These are phyloP conservation scores for Dolichomitus sp. DNA, from an alignment of 2,888 invertebrate species.

Conservation along the genomic window DNA sequence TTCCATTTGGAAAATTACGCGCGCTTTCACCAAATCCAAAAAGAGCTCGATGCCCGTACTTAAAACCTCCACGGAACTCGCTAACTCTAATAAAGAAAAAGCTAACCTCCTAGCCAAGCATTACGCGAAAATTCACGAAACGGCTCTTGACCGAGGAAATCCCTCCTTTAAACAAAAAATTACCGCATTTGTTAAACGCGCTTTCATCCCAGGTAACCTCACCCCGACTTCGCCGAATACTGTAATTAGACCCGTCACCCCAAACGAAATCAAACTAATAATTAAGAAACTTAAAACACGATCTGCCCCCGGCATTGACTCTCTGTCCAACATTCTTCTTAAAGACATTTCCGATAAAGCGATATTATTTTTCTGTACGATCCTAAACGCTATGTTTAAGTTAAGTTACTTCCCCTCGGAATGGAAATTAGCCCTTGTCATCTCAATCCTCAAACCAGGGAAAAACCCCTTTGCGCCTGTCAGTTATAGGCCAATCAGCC, in stretches of 20 bases:
- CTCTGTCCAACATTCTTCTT: not conserved
- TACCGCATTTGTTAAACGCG: no score
- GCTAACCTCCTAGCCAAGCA: not conserved
- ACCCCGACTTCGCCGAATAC: no score
- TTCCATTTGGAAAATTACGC: not conserved
- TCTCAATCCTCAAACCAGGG: not conserved
- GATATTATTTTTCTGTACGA: not conserved
- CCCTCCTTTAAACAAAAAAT: no score
- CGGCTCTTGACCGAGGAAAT: not conserved
- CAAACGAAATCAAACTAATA: not conserved
- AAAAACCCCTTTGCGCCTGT: not conserved
- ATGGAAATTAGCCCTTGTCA: not conserved
- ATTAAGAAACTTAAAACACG: not conserved
- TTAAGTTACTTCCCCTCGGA: not conserved
- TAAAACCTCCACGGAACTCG: not conserved
- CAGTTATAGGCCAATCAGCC: not conserved
- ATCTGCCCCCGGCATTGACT: not conserved
- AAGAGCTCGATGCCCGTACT: not conserved
- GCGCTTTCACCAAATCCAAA: conserved; percentile 4
- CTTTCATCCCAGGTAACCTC: no score
- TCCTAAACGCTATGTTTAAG: not conserved
- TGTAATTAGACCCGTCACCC: no score
- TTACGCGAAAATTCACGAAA: not conserved
- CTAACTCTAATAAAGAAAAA: not conserved
- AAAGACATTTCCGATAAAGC: not conserved